Evolutionary conservation across 1,140 invertebrate species (phyloP).

Genomic region (Phenacoccus solenopsis): DNA sequence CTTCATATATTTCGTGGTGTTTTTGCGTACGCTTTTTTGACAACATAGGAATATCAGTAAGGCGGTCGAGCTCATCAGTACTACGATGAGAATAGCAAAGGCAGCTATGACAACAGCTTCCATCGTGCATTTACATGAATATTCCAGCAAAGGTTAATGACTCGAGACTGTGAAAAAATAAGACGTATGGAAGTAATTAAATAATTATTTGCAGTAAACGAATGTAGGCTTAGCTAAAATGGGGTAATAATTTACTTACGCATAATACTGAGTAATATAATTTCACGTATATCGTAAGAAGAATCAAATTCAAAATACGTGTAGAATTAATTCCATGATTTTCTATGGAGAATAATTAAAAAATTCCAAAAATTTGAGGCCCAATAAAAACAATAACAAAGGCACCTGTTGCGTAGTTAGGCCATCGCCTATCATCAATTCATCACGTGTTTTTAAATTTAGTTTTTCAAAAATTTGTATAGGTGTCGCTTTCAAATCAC

Average conservation of each 20-base stretch:
- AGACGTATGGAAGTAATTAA: too few relatives aligned
- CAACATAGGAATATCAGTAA: slow-evolving; percentile 50
- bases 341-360: background rate
- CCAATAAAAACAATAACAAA: background rate
- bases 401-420: too few relatives aligned
- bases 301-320: background rate
- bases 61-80: slow-evolving; percentile 52
- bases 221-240: too few relatives aligned
- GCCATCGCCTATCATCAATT: background rate
- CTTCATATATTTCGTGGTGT: slow-evolving; percentile 18
- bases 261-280: background rate
- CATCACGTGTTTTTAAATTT: background rate
- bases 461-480: background rate
- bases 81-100: slow-evolving; percentile 46
- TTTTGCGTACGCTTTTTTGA: slow-evolving; percentile 21
- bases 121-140: slow-evolving; percentile 31
- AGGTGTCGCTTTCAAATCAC: background rate
- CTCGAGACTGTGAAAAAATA: background rate
- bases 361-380: background rate
- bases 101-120: slow-evolving; percentile 55
- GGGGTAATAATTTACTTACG: too few relatives aligned
- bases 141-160: background rate
- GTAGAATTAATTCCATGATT: background rate
- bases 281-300: too few relatives aligned
- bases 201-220: too few relatives aligned